Conservation (phyloP, 2,888 invertebrate genomes). For the Caenorhabditis uteleia region DNA sequence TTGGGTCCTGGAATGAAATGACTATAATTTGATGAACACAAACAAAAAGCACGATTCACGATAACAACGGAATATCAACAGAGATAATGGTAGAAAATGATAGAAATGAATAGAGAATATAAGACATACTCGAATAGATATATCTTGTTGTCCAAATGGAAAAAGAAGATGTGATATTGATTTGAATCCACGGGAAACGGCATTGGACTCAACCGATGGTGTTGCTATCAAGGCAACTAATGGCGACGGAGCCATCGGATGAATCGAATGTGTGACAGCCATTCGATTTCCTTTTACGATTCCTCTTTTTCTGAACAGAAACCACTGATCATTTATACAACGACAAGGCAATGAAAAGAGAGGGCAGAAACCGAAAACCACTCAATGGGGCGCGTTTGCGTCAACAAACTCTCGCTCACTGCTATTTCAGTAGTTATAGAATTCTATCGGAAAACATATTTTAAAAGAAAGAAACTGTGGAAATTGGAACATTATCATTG, state of each 20-base stretch:
- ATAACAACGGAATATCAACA: no score
- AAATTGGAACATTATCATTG: no score
- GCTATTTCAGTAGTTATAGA: no score
- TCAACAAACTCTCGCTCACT: no score
- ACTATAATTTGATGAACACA: not conserved
- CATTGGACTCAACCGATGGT: constrained; percentile 42
- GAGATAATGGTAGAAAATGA: not conserved
- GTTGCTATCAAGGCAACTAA: constrained; percentile 60
- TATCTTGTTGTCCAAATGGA: constrained; percentile 54
- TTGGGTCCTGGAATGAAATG: constrained; percentile 53
- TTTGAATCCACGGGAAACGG: constrained; percentile 42
- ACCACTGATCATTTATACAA: constrained; percentile 11
- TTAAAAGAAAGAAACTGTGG: no score
- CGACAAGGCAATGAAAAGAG: not conserved
- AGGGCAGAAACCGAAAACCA: constrained; percentile 16
- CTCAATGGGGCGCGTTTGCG: constrained; percentile 11
- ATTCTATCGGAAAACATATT: no score
- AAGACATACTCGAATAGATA: constrained; percentile 47
- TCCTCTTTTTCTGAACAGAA: no score
- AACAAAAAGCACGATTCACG: not conserved
- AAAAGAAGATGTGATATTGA: constrained; percentile 59
- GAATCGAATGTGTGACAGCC: not conserved
- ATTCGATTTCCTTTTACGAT: not conserved
- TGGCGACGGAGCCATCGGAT: constrained; percentile 24
- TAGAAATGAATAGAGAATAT: not conserved